Evolutionary conservation across 2,113 vertebrate genomes (phyloP).

Genomic region (Tapirus terrestris): DNA sequence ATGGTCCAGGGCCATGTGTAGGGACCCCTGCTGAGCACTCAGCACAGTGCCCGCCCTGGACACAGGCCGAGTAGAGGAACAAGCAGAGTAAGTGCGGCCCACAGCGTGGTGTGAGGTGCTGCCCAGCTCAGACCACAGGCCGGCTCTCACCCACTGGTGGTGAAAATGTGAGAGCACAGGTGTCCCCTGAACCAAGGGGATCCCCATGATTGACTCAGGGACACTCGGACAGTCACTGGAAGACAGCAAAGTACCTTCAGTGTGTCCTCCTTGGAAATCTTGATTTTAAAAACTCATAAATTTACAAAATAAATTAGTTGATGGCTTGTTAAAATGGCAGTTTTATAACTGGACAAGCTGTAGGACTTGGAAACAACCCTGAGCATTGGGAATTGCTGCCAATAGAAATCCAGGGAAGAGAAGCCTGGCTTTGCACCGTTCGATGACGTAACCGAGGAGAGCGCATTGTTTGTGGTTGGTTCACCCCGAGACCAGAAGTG

Average conservation of each 20-base stretch:
- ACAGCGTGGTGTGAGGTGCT: background rate
- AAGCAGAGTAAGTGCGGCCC: background rate
- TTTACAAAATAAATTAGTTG: background rate
- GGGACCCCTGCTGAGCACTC: background rate
- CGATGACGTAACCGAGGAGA: background rate
- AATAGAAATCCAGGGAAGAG: background rate
- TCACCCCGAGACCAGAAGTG: fast-evolving
- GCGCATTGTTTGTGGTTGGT: fast-evolving
- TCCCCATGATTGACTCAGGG: background rate
- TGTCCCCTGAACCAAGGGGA: background rate
- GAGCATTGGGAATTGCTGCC: background rate
- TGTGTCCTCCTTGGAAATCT: background rate
- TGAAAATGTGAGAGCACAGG: background rate
- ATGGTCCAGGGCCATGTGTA: background rate
- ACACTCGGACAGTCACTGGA: background rate
- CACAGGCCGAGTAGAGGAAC: background rate
- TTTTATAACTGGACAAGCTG: background rate
- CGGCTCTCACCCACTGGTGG: fast-evolving
- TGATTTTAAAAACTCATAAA: background rate
- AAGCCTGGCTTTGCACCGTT: background rate
- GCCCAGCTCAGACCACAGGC: background rate
- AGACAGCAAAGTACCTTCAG: background rate
- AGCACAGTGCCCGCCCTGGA: background rate
- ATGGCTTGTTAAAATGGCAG: background rate
- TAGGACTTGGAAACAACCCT: background rate